Evolutionary conservation across 2,888 invertebrate species (phyloP), one percentile per base, ranked within the genome.

Genomic region (Scaptomyza tumidula): DNA sequence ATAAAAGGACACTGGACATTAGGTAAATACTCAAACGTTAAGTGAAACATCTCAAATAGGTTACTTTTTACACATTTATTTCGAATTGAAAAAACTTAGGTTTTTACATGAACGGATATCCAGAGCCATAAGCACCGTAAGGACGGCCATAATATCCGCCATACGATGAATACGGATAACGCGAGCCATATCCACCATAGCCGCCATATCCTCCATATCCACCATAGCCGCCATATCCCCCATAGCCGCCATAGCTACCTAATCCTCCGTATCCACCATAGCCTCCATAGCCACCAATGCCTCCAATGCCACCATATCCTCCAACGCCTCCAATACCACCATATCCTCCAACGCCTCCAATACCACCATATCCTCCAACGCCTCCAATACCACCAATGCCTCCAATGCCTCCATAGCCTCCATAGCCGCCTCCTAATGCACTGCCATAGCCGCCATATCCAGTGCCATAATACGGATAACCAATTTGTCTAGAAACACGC

Each of bases 401-500:
- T 4, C 33, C 48, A 19, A 10, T 10, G 13, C 35, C 35, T 2
- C 52, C 52, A 11, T 52, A 49, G 13, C 48, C 48, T 0, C 48
- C 49, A 37, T 50, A 50, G 24, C 52, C 49, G 6, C 49, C 49
- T 41, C 41, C 41, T 41, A 41, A 1, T 11, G 6, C 41, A 6
- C 46, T 48, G 9, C 75, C 75, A 16, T 67, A 69, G 7, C 52
- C 59, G 0, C 78, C 70, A 39, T 45, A 45, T 45, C 44, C 44
- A 45, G 24, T 45, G 44, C 44, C 44, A 45, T 45, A 45, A 27
- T 27, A 24, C 44, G 44, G 44, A 19, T 50, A 50, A 6, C 50
- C 68, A 2, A 70, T 55, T 55, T 87, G 82, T 56, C 82, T 58
- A 11, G 71, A 46, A 24, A 73, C 63, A 39, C 82, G 85, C 35